Percentiles rank a stretch among this genome's conserved stretches.
These are phyloP conservation scores for Aphelenchoides besseyi DNA, from an alignment of 1,140 invertebrate species.

Conservation along the genomic window DNA sequence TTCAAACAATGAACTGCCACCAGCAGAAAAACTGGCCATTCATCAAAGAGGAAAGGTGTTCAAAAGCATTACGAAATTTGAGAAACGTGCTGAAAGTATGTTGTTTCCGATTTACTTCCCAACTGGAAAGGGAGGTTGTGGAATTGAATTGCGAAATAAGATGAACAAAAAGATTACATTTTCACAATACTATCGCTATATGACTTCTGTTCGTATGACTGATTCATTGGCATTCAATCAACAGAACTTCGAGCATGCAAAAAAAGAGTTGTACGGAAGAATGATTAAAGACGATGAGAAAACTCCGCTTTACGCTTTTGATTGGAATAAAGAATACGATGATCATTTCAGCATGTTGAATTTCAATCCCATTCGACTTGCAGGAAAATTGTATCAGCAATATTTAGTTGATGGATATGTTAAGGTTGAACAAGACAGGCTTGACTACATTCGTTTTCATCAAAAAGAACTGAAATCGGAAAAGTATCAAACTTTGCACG, in stretches of 20 bases:
- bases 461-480: conserved; percentile 65
- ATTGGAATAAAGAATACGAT: background rate
- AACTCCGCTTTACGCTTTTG: background rate
- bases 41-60: too few relatives aligned
- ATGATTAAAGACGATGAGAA: background rate
- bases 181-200: background rate
- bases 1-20: too few relatives aligned
- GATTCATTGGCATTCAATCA: too few relatives aligned
- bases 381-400: conserved; percentile 60
- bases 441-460: conserved; percentile 63
- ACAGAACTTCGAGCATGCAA: background rate
- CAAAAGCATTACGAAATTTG: too few relatives aligned
- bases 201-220: background rate
- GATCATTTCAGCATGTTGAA: background rate
- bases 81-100: too few relatives aligned
- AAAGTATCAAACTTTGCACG: conserved; percentile 64
- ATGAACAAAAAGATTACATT: background rate
- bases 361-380: conserved; percentile 44
- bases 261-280: conserved; percentile 4
- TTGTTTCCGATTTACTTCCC: too few relatives aligned
- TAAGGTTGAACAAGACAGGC: conserved; percentile 65
- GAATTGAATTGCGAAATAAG: background rate
- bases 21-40: too few relatives aligned
- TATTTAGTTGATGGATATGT: conserved; percentile 66
- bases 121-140: too few relatives aligned